Evolutionary conservation across 1,140 invertebrate genomes (phyloP).

Genomic region (Trialeurodes vaporariorum): DNA sequence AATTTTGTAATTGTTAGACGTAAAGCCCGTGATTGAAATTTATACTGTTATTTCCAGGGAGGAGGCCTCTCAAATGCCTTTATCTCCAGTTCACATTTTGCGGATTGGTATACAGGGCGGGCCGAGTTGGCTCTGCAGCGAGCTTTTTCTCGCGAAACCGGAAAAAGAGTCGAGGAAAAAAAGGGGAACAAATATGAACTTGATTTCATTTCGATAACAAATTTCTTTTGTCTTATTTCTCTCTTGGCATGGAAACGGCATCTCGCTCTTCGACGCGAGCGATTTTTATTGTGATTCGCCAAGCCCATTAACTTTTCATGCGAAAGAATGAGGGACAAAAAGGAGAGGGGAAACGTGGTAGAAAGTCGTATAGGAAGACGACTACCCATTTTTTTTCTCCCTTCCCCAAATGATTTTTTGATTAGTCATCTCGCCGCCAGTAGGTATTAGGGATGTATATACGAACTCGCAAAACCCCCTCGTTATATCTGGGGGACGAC

Average conservation of each 20-base stretch:
- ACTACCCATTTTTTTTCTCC: no score
- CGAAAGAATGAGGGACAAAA: not conserved
- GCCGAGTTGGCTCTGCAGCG: no score
- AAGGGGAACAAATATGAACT: not conserved
- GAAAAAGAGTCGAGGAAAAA: not conserved
- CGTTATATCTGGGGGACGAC: not conserved
- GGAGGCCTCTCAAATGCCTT: no score
- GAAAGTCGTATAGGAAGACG: no score
- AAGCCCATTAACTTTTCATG: not conserved
- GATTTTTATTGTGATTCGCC: not conserved
- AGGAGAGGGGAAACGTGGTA: not conserved
- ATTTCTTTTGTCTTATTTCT: not conserved
- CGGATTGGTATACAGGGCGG: no score
- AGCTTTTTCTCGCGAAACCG: not conserved
- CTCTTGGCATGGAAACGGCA: no score
- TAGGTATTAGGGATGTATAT: no score
- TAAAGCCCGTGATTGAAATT: not conserved
- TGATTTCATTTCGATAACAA: not conserved
- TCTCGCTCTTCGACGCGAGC: not conserved
- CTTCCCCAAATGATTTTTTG: not conserved
- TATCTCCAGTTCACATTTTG: no score
- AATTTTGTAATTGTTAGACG: constrained; percentile 1
- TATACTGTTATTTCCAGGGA: not conserved
- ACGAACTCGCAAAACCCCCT: no score
- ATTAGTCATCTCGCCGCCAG: not conserved